Base-by-base conservation (phyloP, 2,888 invertebrate species). In the Calameuta filiformis region DNA sequence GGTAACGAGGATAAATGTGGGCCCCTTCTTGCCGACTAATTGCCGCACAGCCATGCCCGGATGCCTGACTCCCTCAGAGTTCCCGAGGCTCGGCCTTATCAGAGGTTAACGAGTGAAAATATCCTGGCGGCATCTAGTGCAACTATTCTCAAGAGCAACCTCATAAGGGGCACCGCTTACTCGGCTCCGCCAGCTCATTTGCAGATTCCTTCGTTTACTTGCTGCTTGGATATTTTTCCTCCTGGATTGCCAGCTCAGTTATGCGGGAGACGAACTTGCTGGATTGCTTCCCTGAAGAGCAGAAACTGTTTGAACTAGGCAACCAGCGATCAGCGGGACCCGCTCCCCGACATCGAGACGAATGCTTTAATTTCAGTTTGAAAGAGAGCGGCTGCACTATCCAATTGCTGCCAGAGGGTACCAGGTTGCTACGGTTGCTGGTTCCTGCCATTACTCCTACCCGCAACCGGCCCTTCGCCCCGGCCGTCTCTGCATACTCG, bases 1-100 rank as follows among this genome's bases (percentile, higher is more conserved):
- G 74, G 81, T 85, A 86, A 86, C 86, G 84, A 86, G 74, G 82
- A 85, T 81, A 84, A 85, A 86, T 86, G 85, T 81, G 81, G 78
- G 74, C 78, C 76, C 81, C 75, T 76, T 78, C 75, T 80, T 81
- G 78, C 69, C 73, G 37, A 81, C 79, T 85, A 85, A 85, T 85
- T 85, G 85, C 75, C 76, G 31, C 78, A 31, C 68, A 56, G 40
- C 40, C 23, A 56, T 56, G 40, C 40, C 40, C 40, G 23, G 23
- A 56, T 9, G 40, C 40, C 40, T 23, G 40, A 56, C 23, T 56
- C 40, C 40, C 23, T 23, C 40, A 2, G 40, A 56, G 23, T 23
- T 56, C 2, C 23, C 23, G 23, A 56, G 23, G 23, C 9, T 56
- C 40, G 40, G 23, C 23, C 40, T 56, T 56, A 56, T 56, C 40